Conservation (phyloP, 2,113 vertebrate genomes). For the Peromyscus leucopus region DNA sequence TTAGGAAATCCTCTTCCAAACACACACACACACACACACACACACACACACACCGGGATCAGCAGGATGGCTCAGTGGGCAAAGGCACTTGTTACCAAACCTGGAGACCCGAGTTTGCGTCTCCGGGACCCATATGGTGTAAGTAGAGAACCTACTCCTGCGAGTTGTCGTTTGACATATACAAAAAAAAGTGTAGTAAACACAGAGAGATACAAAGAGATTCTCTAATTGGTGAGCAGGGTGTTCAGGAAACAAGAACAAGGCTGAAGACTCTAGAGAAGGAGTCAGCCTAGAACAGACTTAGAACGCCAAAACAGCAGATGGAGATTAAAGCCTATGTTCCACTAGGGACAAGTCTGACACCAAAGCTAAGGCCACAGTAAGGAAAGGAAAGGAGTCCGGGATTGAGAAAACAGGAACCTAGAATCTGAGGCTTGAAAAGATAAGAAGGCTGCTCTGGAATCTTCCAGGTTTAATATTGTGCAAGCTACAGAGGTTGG, state of each 20-base stretch:
- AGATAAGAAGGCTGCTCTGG: neutral
- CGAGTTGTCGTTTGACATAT: neutral
- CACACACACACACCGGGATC: neutral
- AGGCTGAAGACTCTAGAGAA: slow-evolving; percentile 63
- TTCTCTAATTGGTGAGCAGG: slow-evolving; percentile 7
- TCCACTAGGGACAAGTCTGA: slow-evolving; percentile 23
- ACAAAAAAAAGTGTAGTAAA: neutral
- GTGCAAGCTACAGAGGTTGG: neutral
- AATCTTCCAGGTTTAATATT: slow-evolving; percentile 16
- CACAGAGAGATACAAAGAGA: neutral
- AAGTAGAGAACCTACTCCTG: neutral
- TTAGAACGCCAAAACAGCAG: slow-evolving; percentile 57
- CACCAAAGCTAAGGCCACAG: slow-evolving; percentile 26
- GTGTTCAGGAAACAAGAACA: slow-evolving; percentile 68
- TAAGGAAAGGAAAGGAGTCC: neutral
- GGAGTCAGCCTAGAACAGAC: slow-evolving; percentile 60
- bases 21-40: neutral
- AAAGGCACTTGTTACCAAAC: neutral
- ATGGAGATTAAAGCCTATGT: slow-evolving; percentile 30
- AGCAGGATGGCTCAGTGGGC: neutral
- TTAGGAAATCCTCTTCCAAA: neutral
- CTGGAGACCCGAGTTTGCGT: neutral
- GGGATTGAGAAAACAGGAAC: neutral
- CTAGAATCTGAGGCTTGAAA: neutral
- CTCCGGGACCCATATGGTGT: neutral